phyloP scores from a whole-genome alignment of 1,140 invertebrate genomes.

The Hyposmocoma kahamanoa region DNA sequence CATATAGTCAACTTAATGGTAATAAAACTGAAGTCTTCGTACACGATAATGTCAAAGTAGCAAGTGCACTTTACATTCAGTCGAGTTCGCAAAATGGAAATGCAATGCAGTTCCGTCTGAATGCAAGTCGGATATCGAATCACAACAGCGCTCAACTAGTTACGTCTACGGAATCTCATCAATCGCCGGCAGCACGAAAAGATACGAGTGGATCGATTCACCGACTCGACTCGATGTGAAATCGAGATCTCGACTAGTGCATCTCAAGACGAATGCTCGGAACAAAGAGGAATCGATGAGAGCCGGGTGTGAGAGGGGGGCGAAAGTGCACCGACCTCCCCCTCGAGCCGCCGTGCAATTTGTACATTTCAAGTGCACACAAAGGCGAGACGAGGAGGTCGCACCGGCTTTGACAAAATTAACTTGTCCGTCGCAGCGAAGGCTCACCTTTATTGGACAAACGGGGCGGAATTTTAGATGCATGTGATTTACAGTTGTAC shows the following conservation, averaged over 20 bases:
- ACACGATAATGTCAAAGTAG: too few species aligned
- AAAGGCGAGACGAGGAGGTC: conserved; percentile 66
- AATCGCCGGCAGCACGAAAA: conserved; percentile 29
- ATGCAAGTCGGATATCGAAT: conserved; percentile 18
- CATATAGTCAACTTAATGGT: too few species aligned
- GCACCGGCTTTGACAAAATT: conserved; percentile 69
- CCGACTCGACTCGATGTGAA: conserved; percentile 48
- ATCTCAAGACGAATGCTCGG: conserved; percentile 65
- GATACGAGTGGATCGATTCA: conserved; percentile 46
- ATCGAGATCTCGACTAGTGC: conserved; percentile 56
- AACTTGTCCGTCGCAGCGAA: conserved; percentile 60
- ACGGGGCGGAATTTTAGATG: conserved; percentile 26
- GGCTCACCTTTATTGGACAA: conserved; percentile 57
- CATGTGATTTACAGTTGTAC: conserved; percentile 9
- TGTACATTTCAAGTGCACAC: conserved; percentile 72
- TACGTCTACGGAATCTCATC: conserved; percentile 38
- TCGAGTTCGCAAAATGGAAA: too few species aligned
- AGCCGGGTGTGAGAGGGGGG: conserved; percentile 35
- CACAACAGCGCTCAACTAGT: conserved; percentile 26
- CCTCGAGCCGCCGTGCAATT: conserved; percentile 57
- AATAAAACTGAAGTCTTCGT: too few species aligned
- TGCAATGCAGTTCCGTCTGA: too few species aligned
- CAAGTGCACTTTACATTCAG: too few species aligned
- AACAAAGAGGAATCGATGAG: conserved; percentile 69
- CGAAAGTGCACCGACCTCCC: conserved; percentile 53